Evolutionary conservation across 2,113 vertebrate genomes (phyloP).

Genomic region (Cercocebus atys): DNA sequence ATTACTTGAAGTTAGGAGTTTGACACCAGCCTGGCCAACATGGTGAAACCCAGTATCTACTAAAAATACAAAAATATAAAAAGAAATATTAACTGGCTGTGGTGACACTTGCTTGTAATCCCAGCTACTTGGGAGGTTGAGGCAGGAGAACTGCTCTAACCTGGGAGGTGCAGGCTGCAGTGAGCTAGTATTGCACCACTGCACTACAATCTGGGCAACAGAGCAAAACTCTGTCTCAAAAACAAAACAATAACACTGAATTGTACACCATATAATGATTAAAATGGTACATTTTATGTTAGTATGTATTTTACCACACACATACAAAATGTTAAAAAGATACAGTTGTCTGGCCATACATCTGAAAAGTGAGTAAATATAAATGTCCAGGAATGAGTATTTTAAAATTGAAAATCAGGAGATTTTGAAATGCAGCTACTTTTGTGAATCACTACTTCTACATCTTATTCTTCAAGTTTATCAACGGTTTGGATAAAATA

Average conservation of each 20-base stretch:
- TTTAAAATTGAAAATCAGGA: neutral
- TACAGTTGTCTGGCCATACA: neutral
- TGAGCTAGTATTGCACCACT: too few relatives aligned
- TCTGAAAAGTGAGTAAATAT: neutral
- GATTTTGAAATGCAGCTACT: neutral
- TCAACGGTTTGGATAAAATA: neutral
- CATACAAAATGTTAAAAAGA: neutral
- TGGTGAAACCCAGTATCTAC: too few relatives aligned
- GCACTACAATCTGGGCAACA: too few relatives aligned
- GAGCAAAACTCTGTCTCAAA: too few relatives aligned
- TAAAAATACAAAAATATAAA: too few relatives aligned
- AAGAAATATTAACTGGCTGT: accelerated
- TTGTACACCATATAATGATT: neutral
- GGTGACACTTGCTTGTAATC: too few relatives aligned
- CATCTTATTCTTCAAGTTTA: neutral
- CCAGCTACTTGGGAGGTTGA: too few relatives aligned
- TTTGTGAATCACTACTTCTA: neutral
- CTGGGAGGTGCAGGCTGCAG: too few relatives aligned
- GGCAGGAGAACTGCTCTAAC: too few relatives aligned
- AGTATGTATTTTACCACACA: neutral
- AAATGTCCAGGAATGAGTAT: neutral
- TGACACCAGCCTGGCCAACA: too few relatives aligned
- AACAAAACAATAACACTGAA: too few relatives aligned
- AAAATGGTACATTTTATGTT: neutral
- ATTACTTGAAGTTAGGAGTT: too few relatives aligned